Percentiles rank a stretch among this genome's conserved stretches.
Conservation (phyloP, 2,113 vertebrate genomes). For the Hippocampus guttulatus region DNA sequence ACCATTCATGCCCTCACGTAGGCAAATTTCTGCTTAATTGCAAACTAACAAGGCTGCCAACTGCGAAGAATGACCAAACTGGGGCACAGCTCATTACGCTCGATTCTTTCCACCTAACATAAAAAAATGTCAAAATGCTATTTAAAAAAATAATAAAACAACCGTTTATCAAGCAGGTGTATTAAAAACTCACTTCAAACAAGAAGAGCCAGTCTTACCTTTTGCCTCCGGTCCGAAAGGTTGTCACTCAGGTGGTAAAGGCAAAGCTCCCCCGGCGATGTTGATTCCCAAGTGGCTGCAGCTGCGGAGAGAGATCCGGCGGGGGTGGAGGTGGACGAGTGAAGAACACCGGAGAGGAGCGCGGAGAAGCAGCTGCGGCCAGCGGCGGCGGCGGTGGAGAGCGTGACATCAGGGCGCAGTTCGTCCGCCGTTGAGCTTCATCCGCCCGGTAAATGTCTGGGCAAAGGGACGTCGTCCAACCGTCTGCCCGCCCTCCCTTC, state of each 20-base stretch:
- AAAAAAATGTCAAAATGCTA: not conserved
- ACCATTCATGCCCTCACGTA: not conserved
- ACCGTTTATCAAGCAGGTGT: not conserved
- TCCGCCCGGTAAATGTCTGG: not conserved
- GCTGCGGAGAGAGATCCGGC: not conserved
- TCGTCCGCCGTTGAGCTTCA: not conserved
- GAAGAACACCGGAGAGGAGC: not conserved
- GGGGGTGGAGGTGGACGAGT: not conserved
- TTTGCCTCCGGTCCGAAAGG: not conserved
- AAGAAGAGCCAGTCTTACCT: not conserved
- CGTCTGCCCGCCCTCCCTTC: not conserved
- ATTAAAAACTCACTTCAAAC: not conserved
- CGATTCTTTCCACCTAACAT: not conserved
- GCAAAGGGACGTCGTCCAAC: not conserved
- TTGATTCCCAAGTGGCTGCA: not conserved
- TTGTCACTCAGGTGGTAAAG: not conserved
- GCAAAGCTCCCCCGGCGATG: not conserved
- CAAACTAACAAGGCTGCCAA: not conserved
- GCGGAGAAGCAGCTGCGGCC: not conserved
- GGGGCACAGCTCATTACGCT: not conserved
- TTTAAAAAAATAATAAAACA: not conserved
- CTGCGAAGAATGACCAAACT: not conserved
- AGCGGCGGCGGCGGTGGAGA: not conserved
- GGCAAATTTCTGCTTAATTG: not conserved
- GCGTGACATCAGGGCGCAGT: conserved; percentile 4